These are phyloP conservation scores for Schizaphis graminum DNA, from an alignment of 2,888 invertebrate species.

Conservation along the genomic window DNA sequence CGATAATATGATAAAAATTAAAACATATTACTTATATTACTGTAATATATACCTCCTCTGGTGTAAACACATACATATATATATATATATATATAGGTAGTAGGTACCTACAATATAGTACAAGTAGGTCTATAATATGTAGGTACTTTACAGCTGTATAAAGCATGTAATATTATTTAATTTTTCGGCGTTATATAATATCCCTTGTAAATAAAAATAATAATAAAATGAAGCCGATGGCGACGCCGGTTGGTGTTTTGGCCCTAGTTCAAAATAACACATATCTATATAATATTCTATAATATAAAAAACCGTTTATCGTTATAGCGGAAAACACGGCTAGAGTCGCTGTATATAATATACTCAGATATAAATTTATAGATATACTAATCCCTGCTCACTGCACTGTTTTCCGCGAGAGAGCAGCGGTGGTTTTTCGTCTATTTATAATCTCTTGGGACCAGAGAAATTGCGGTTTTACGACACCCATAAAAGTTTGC, in stretches of 20 bases:
- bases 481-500: constrained; percentile 63
- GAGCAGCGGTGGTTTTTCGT: background rate
- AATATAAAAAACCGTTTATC: constrained; percentile 2
- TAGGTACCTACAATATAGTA: background rate
- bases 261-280: constrained; percentile 27
- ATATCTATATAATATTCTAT: background rate
- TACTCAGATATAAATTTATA: background rate
- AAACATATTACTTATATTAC: background rate
- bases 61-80: too few relatives aligned
- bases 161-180: background rate
- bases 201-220: background rate
- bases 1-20: constrained; percentile 32
- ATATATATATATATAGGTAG: background rate
- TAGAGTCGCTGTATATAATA: background rate
- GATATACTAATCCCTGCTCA: constrained; percentile 17
- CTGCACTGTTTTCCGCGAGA: constrained; percentile 14
- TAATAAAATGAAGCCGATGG: background rate
- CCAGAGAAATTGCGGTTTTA: constrained; percentile 63
- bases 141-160: background rate
- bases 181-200: background rate
- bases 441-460: constrained; percentile 57
- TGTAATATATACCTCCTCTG: background rate
- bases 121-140: background rate
- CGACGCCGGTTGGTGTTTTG: background rate
- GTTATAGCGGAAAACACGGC: background rate